phyloP scores from a whole-genome alignment of 1,140 invertebrate genomes.

The Zaprionus lachaisei region DNA sequence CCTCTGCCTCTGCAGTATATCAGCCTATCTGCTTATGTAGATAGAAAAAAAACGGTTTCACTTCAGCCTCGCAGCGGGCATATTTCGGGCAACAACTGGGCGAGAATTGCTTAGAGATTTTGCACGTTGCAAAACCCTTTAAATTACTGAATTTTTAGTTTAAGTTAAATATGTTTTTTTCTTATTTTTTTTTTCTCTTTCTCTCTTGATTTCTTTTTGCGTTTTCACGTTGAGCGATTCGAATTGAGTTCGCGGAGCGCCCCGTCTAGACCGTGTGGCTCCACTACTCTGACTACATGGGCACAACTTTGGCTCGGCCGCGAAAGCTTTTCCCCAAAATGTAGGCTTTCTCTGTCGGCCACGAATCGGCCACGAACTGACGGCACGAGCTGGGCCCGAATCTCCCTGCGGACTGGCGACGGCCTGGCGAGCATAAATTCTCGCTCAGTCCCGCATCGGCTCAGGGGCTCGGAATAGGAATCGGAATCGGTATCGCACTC shows the following conservation, averaged over 20 bases:
- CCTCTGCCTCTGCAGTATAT: not conserved
- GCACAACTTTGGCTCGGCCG: slow-evolving; percentile 45
- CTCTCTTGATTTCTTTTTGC: slow-evolving; percentile 51
- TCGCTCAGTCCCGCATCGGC: slow-evolving; percentile 27
- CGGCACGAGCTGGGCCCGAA: slow-evolving; percentile 21
- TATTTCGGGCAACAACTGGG: not conserved
- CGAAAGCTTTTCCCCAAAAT: slow-evolving; percentile 77
- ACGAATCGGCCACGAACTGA: slow-evolving; percentile 20
- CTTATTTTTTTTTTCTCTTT: slow-evolving; percentile 10
- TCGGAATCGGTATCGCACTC: not conserved
- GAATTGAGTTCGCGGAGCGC: slow-evolving; percentile 64
- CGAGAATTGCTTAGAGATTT: not conserved
- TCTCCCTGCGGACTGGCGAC: slow-evolving; percentile 48
- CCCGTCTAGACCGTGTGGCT: slow-evolving; percentile 81
- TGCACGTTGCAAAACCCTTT: slow-evolving; percentile 1
- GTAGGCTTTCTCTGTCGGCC: slow-evolving; percentile 53
- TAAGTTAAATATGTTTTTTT: slow-evolving; percentile 23
- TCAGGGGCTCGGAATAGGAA: slow-evolving; percentile 7
- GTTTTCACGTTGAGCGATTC: slow-evolving; percentile 60
- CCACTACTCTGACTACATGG: slow-evolving; percentile 81
- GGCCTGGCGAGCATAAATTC: slow-evolving; percentile 54
- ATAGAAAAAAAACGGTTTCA: not conserved
- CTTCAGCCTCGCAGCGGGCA: slow-evolving; percentile 1
- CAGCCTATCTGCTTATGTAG: slow-evolving; percentile 1
- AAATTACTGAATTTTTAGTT: slow-evolving; percentile 39